Percentiles rank a stretch among this genome's conserved stretches.
These are phyloP conservation scores for Tachysurus vachellii DNA, from an alignment of 2,113 vertebrate genomes.

Conservation along the genomic window DNA sequence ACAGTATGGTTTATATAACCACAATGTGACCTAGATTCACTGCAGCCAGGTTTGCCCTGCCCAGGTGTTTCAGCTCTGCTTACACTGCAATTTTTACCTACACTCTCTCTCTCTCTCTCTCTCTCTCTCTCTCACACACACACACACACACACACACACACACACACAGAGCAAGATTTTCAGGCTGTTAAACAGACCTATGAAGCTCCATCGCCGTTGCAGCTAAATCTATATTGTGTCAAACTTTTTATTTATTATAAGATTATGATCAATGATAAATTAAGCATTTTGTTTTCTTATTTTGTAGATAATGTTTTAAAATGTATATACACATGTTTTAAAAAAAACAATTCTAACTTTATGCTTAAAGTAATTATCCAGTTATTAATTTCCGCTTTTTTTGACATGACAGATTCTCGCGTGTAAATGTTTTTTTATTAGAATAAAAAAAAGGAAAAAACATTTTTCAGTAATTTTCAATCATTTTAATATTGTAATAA, in stretches of 20 bases:
- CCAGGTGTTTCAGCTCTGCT: constrained; percentile 33
- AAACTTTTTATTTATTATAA: not conserved
- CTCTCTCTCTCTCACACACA: constrained; percentile 8
- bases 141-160: constrained; percentile 2
- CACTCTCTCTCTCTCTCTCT: not conserved
- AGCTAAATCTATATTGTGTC: not conserved
- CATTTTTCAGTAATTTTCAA: too few species aligned
- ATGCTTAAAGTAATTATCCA: too few species aligned
- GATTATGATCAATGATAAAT: not conserved
- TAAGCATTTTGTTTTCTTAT: too few species aligned
- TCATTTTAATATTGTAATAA: too few species aligned
- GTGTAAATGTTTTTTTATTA: too few species aligned
- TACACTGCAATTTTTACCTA: constrained; percentile 21
- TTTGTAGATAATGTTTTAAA: too few species aligned
- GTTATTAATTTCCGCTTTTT: too few species aligned
- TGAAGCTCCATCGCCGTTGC: not conserved
- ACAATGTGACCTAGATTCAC: constrained; percentile 27
- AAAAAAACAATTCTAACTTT: too few species aligned
- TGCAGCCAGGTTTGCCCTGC: constrained; percentile 26
- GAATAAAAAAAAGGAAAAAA: too few species aligned
- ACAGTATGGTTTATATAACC: constrained; percentile 40
- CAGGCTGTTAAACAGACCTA: not conserved
- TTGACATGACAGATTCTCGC: too few species aligned
- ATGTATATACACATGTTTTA: too few species aligned
- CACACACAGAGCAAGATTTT: not conserved